A percentile compares a stretch with the other conserved stretches of the same genome.
phyloP scores from a whole-genome alignment of 2,888 invertebrate species.

The Ochropleura leucogaster region DNA sequence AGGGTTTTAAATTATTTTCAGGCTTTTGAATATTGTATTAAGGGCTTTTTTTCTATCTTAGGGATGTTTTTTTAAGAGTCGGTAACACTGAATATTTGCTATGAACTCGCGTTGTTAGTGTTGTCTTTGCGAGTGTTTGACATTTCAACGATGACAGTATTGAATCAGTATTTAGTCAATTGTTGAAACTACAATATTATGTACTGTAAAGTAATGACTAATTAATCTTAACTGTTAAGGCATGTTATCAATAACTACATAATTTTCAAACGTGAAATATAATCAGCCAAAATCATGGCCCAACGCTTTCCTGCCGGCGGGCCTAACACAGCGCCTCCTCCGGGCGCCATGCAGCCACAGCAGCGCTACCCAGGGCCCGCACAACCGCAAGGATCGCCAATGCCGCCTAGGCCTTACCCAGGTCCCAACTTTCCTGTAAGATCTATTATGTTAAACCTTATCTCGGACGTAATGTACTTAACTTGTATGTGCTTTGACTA shows the following conservation, averaged over 20 bases:
- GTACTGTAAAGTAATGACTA: not conserved
- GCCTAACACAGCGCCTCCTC: conserved; percentile 78
- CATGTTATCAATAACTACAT: conserved; percentile 41
- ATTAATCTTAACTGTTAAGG: conserved; percentile 20
- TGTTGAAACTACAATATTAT: not conserved
- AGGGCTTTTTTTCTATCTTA: no score
- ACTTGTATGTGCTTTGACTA: not conserved
- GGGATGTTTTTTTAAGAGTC: no score
- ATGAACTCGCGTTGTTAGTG: not conserved
- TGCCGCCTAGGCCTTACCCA: conserved; percentile 93
- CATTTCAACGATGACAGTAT: conserved; percentile 16
- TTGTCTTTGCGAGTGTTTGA: conserved; percentile 13
- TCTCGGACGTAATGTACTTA: not conserved
- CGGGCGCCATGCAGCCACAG: conserved; percentile 88
- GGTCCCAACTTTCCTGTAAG: conserved; percentile 94
- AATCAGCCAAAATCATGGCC: conserved; percentile 74
- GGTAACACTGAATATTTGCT: no score
- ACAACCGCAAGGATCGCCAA: conserved; percentile 92
- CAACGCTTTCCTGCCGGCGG: conserved; percentile 83
- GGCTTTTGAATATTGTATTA: no score
- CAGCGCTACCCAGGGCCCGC: conserved; percentile 85
- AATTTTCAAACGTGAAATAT: conserved; percentile 33
- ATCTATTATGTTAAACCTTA: not conserved
- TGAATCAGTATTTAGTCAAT: not conserved
- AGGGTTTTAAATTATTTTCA: no score